phyloP scores from a whole-genome alignment of 2,113 vertebrate genomes.

The Hydrochoerus hydrochaeris region DNA sequence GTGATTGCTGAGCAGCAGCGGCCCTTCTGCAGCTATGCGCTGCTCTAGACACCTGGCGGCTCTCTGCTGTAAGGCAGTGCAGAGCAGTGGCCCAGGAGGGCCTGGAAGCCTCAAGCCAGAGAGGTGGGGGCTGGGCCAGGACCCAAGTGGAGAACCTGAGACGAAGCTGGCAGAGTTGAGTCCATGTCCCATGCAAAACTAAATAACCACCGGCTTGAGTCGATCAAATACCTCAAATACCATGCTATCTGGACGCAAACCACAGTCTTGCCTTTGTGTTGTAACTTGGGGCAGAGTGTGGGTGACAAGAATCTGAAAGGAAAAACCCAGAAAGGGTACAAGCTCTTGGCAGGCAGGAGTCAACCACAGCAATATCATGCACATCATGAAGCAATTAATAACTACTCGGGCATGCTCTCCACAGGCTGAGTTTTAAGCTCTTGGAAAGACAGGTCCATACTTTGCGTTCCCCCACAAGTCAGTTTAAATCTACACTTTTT shows the following conservation, averaged over 20 bases:
- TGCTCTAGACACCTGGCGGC: not conserved
- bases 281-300: not conserved
- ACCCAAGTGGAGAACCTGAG: not conserved
- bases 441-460: not conserved
- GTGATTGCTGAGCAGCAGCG: not conserved
- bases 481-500: not conserved
- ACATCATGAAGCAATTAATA: not conserved
- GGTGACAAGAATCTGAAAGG: not conserved
- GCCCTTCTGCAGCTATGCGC: not conserved
- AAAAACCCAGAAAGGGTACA: not conserved
- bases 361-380: not conserved
- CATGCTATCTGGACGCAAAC: not conserved
- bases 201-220: constrained; percentile 19
- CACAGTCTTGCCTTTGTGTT: not conserved
- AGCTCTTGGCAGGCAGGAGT: not conserved
- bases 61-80: not conserved
- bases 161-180: not conserved
- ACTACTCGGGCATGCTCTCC: not conserved
- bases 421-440: not conserved
- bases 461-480: not conserved
- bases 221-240: not conserved
- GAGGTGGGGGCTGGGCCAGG: not conserved
- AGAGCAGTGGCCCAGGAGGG: not conserved
- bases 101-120: constrained; percentile 37
- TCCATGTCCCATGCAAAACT: not conserved